A percentile compares a stretch with the other conserved stretches of the same genome.
Conservation (phyloP, 2,888 invertebrate genomes). For the Glomeris marginata region DNA sequence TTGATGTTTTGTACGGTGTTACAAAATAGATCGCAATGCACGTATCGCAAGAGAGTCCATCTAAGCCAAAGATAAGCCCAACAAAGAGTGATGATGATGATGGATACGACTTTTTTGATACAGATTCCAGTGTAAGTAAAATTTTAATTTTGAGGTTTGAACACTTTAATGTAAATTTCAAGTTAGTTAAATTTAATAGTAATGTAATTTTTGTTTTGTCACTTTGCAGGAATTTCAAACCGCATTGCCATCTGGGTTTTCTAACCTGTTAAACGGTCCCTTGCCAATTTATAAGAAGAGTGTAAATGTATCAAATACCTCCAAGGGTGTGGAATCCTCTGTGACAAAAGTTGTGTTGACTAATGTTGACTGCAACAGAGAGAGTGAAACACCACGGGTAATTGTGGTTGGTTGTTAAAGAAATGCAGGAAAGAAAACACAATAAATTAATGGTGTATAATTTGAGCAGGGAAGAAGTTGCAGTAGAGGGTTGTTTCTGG, state of each 20-base stretch:
- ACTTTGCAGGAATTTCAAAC: background rate
- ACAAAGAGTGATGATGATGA: too few species aligned
- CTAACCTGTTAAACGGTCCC: slow-evolving; percentile 3
- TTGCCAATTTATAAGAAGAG: background rate
- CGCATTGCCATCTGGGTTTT: slow-evolving; percentile 1
- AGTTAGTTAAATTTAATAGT: background rate
- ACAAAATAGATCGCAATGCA: too few species aligned
- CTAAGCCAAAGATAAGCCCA: too few species aligned
- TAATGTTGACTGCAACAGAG: background rate
- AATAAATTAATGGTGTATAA: background rate
- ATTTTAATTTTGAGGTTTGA: too few species aligned
- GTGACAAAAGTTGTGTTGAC: background rate
- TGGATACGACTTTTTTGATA: too few species aligned
- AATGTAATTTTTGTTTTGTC: background rate
- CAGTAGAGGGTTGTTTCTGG: slow-evolving; percentile 7
- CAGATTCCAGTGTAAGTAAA: too few species aligned
- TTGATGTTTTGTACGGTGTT: too few species aligned
- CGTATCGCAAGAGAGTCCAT: too few species aligned
- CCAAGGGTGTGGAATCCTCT: background rate
- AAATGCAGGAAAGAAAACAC: too few species aligned
- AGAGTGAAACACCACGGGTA: slow-evolving; percentile 5
- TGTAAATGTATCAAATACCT: background rate
- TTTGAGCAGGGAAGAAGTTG: slow-evolving; percentile 7
- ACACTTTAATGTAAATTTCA: background rate
- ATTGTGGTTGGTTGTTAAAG: background rate